Evolutionary conservation across 2,797 vertebrate genomes (phyloP).

Genomic region (Pampus argenteus): DNA sequence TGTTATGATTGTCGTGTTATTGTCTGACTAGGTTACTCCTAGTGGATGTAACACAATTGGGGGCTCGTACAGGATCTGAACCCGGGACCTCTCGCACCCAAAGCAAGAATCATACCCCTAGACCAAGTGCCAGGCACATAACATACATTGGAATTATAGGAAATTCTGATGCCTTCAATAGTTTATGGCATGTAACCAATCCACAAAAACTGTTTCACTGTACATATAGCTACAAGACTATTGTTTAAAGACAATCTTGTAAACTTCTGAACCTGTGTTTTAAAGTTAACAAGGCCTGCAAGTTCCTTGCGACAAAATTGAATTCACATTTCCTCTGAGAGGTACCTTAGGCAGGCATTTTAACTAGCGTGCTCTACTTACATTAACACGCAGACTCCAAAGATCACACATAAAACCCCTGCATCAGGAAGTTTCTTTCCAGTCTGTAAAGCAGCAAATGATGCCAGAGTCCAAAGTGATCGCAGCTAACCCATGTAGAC

Average conservation of each 20-base stretch:
- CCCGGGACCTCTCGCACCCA: conserved; percentile 89
- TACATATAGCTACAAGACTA: no score
- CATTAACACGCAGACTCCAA: conserved; percentile 9
- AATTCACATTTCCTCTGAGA: neutral
- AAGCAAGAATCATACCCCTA: conserved; percentile 90
- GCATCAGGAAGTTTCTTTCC: conserved; percentile 68
- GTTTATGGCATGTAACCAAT: no score
- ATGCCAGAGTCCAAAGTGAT: conserved; percentile 62
- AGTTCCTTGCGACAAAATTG: neutral
- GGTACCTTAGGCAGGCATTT: neutral
- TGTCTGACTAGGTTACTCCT: no score
- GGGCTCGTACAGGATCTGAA: conserved; percentile 89
- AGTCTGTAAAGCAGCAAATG: conserved; percentile 58
- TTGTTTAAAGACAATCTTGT: neutral
- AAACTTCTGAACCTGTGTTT: neutral
- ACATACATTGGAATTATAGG: no score
- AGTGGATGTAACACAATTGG: no score
- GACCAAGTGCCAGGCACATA: no score
- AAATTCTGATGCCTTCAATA: no score
- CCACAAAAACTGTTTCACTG: no score
- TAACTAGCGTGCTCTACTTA: neutral
- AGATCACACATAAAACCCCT: conserved; percentile 39
- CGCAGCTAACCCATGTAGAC: conserved; percentile 55
- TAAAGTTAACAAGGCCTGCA: neutral
- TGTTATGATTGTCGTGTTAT: no score